Evolutionary conservation across 2,888 invertebrate genomes (phyloP), one percentile per base, ranked within the genome.

Genomic region (Peribatodes rhomboidaria): DNA sequence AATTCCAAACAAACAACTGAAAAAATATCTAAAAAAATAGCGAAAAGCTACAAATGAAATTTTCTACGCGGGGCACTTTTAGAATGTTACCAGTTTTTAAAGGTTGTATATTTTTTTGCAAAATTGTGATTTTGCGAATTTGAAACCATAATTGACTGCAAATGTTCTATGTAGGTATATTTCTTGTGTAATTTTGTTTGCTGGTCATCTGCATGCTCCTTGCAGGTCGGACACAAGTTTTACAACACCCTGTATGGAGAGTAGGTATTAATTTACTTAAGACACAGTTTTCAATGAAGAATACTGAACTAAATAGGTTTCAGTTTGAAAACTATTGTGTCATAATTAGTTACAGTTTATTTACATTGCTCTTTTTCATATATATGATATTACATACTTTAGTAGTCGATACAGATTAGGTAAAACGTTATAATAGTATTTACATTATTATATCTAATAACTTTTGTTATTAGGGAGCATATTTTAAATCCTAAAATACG

Each of bases 341-440:
- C 56, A 33, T 31, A 6, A 27, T 4, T 6, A 31, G 8, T 46
- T n/a, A 37, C 46, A 42, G 14, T 41, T 27, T 13, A 27, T 10
- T 14, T 16, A 33, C 35, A 18, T 33, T 44, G 20, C n/a, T 27
- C 20, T 16, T 18, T 57, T 39, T 59, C 58, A 33, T 33, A 41
- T n/a, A 52, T 52, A 59, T 59, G 50, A 41, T 59, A 52, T 52
- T 59, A 58, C 9, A 31, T 50, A 33, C 11, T 20, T 41, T 58
- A 50, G 57, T 58, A 50, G 57, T 39, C 20, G 10, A 33, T 50
- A 42, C 58, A 57, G 57, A 44, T 52, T 50, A 10, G 13, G 20
- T 39, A 52, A 59, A 44, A 49, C 39, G 20, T 13, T 20, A 18
- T 50, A 31, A 42, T 22, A 50, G 50, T 50, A n/a, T 13, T 50